These are phyloP conservation scores for Limnodromus scolopaceus DNA, from an alignment of 2,797 vertebrate genomes.

Conservation along the genomic window DNA sequence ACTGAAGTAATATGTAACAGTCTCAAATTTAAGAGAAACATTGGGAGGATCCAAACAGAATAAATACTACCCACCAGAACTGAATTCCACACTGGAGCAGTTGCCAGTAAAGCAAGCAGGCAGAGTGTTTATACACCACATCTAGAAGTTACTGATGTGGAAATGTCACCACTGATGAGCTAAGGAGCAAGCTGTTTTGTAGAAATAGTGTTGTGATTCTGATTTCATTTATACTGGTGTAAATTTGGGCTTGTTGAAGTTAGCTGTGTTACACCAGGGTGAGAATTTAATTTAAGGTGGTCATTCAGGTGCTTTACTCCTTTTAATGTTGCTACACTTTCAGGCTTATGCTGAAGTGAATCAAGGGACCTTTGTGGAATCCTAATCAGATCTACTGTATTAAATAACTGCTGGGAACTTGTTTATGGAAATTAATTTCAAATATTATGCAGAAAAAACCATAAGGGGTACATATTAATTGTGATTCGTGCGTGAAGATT, in stretches of 20 bases:
- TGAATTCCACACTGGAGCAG: neutral
- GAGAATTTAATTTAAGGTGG: neutral
- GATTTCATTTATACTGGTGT: neutral
- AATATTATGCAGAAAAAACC: neutral
- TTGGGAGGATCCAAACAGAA: neutral
- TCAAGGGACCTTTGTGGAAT: neutral
- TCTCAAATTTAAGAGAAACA: neutral
- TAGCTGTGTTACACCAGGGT: neutral
- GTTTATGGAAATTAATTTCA: conserved; percentile 48
- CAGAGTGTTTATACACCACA: neutral
- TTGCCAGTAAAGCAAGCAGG: neutral
- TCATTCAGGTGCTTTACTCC: neutral
- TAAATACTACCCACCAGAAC: neutral
- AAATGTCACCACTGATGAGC: neutral
- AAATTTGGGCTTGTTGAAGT: neutral
- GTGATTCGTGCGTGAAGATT: neutral
- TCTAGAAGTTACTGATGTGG: neutral
- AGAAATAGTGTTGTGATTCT: neutral
- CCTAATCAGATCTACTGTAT: neutral
- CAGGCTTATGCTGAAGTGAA: neutral
- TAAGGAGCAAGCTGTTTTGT: neutral
- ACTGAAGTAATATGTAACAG: neutral
- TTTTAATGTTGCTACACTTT: neutral
- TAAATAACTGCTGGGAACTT: conserved; percentile 27
- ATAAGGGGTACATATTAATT: conserved; percentile 29